Evolutionary conservation across 2,797 vertebrate species (phyloP).

Genomic region (Gambelia wislizenii): DNA sequence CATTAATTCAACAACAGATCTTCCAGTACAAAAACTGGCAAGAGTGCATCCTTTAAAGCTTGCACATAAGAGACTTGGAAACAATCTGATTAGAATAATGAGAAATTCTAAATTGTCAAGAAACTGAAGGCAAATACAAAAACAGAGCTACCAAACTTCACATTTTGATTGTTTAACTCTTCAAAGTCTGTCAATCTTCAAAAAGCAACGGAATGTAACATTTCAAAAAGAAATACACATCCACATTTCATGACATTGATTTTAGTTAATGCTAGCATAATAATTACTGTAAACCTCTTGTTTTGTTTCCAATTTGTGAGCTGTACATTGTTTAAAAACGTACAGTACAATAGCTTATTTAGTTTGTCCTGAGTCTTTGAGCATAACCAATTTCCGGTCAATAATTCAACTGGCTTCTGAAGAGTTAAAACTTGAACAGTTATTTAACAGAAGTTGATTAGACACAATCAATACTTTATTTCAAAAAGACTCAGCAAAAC

Average conservation of each 20-base stretch:
- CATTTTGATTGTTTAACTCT: conserved; percentile 90
- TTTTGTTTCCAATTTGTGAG: conserved; percentile 78
- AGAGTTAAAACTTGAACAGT: conserved; percentile 82
- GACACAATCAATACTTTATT: conserved; percentile 79
- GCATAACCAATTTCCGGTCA: conserved; percentile 81
- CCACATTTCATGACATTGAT: conserved; percentile 74
- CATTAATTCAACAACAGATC: conserved; percentile 77
- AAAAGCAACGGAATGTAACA: conserved; percentile 85
- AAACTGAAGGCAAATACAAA: conserved; percentile 71
- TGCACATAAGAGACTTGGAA: conserved; percentile 80
- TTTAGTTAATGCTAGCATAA: conserved; percentile 72
- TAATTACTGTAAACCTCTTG: conserved; percentile 79
- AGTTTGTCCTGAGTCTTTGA: conserved; percentile 84
- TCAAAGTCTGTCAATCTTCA: conserved; percentile 84
- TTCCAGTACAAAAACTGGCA: conserved; percentile 89
- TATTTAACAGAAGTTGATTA: conserved; percentile 71
- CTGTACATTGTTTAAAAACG: conserved; percentile 72
- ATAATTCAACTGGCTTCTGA: conserved; percentile 81
- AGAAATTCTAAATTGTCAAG: conserved; percentile 78
- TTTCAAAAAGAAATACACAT: conserved; percentile 81
- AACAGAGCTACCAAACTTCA: conserved; percentile 89
- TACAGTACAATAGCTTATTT: conserved; percentile 83
- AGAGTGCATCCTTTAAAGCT: conserved; percentile 90
- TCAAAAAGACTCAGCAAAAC: conserved; percentile 76
- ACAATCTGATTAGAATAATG: conserved; percentile 77